Base-by-base conservation (phyloP, 2,797 vertebrate genomes). In the Acropternis orthonyx region DNA sequence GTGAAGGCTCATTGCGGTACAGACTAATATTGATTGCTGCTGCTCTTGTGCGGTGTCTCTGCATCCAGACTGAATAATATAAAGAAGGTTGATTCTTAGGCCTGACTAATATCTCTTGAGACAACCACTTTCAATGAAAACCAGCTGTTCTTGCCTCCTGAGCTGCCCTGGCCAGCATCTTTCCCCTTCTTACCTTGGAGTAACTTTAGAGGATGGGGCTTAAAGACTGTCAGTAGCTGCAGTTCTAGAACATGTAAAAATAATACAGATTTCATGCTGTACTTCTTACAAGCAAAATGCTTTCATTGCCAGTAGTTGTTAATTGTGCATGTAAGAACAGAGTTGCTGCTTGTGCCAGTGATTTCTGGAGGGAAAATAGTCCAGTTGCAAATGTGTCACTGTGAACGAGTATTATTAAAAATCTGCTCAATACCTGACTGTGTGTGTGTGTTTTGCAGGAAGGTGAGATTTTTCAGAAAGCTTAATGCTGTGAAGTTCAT, bases 241-340 rank as follows among this genome's bases (percentile, higher is more conserved):
- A 72, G 49, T 61, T 85, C 14, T 61, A 80, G 68, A 77, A 89
- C 72, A 75, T 24, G 24, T 18, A 43, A 41, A 69, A 85, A 21
- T 39, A 58, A 43, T 17, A 32, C 0, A 2, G 6, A 12, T 69
- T 72, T 77, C 1, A 1, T 44, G 23, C 4, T 73, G 3, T 27
- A 48, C 9, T 75, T 21, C 14, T 39, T 23, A 66, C 83, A 88
- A 66, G 66, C 23, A 78, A 72, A 91, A 49, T 30, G 5, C 55
- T 15, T 16, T 59, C 20, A 28, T 39, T 65, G 26, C 32, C 61
- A 24, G 5, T 16, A 59, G 48, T 30, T 78, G 15, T 24, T 67
- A 49, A 32, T 73, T 85, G 32, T 71, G 4, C 11, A 4, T 48
- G 85, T 85, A 54, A 67, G 37, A 48, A 12, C 5, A 3, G 1